Evolutionary conservation across 2,797 vertebrate species (phyloP), one percentile per base, ranked within the genome.

Genomic region (Muraenolepis orangiensis): DNA sequence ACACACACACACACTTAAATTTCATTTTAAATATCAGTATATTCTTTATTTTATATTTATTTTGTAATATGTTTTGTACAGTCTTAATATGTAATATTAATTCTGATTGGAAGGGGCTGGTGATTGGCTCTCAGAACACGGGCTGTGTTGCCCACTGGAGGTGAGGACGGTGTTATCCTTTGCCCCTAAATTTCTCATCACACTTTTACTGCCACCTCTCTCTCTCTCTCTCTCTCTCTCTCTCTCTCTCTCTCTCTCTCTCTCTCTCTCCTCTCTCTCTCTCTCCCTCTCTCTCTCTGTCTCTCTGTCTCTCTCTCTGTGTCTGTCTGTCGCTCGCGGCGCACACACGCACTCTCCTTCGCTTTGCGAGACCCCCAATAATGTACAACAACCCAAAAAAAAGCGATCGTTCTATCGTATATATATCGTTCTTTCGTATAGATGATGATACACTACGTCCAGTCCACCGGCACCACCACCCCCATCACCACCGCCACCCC

Each of bases 141-240:
- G 91, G 85, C 89, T 88, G 70, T 90, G 91, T 92, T 91, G 91
- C 92, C 92, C 91, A 87, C 90, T 93, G 84, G 87, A 93, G 90
- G 90, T 84, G 86, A 89, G 83, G 86, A 76, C 71, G 73, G 90
- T 85, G 82, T 80, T 85, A 87, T 80, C 84, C 51, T 83, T 72
- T 79, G 77, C 71, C 76, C 77, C 72, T 71, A 76, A 26, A 23
- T 66, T 29, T 66, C 74, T 80, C 75, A 77, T 83, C 70, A 74
- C 78, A 79, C 78, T 86, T 79, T 84, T 73, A 70, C 78, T 68
- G 61, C 80, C 80, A 81, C 81, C 78, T 82, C 78, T 86, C 83
- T 83, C 78, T 82, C 78, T 72, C 51, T 34, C 74, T 70, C 74
- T 82, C 77, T 79, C n/a, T n/a, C n/a, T n/a, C n/a, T n/a, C n/a